Conservation (phyloP, 1,140 invertebrate genomes). For the Drosophila ogumai region DNA sequence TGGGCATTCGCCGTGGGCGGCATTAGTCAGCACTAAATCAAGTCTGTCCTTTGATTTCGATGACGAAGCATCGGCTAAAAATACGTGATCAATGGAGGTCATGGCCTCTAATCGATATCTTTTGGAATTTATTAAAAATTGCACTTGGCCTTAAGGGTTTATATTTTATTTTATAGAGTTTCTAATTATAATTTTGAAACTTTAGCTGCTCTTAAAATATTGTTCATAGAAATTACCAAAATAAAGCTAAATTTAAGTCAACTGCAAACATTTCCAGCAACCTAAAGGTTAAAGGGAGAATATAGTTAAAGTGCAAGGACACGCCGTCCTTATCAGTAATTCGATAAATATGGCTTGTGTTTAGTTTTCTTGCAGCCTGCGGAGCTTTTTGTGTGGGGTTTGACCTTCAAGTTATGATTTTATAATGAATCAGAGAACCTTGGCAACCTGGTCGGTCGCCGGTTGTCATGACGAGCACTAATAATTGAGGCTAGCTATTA, state of each 20-base stretch:
- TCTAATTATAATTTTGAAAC: background rate
- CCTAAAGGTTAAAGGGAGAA: background rate
- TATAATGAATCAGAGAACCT: slow-evolving; percentile 21
- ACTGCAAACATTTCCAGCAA: background rate
- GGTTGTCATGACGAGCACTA: slow-evolving; percentile 20
- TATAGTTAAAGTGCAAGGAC: slow-evolving; percentile 16
- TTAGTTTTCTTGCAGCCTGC: slow-evolving; percentile 9
- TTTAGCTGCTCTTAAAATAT: background rate
- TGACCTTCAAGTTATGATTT: slow-evolving; percentile 31
- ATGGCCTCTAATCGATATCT: slow-evolving; percentile 26
- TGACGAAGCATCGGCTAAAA: slow-evolving; percentile 34
- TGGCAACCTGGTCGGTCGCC: slow-evolving; percentile 6
- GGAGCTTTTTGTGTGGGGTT: background rate
- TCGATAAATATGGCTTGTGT: slow-evolving; percentile 4
- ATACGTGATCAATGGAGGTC: slow-evolving; percentile 32
- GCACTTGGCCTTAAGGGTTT: background rate
- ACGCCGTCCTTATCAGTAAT: background rate
- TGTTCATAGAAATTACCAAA: background rate
- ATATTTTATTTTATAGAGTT: background rate
- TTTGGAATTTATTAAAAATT: background rate
- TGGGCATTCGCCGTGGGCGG: slow-evolving; percentile 20
- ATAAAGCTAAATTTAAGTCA: background rate
- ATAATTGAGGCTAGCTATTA: slow-evolving; percentile 41
- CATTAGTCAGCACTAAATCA: slow-evolving; percentile 31
- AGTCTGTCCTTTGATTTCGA: slow-evolving; percentile 33